Evolutionary conservation across 2,113 vertebrate species (phyloP).

Genomic region (Mormoops blainvillei): DNA sequence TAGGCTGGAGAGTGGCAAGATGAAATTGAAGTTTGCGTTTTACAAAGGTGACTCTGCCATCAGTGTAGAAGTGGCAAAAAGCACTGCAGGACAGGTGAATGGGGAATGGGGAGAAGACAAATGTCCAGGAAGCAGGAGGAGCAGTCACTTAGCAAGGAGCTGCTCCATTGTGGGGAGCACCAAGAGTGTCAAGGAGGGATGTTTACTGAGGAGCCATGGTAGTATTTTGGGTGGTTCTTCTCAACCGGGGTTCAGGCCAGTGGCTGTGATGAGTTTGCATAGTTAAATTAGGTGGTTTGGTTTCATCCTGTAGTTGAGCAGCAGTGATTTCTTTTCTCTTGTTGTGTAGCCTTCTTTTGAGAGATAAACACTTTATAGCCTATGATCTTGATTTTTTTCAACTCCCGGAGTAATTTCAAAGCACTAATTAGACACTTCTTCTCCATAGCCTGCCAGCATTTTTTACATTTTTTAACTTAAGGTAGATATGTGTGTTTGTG

Average conservation of each 20-base stretch:
- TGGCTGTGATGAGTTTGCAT: background rate
- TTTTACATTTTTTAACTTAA: background rate
- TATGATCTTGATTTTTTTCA: background rate
- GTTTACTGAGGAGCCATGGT: background rate
- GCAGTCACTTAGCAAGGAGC: background rate
- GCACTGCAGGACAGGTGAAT: background rate
- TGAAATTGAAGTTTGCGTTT: background rate
- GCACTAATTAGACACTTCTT: background rate
- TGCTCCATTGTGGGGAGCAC: background rate
- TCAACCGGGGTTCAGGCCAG: background rate
- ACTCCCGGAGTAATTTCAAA: background rate
- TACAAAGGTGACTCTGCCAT: background rate
- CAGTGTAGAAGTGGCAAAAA: background rate
- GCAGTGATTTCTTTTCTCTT: background rate
- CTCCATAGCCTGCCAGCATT: background rate
- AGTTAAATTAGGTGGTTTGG: background rate
- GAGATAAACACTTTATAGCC: background rate
- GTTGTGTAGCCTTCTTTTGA: background rate
- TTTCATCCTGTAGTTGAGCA: background rate
- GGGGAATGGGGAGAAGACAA: background rate
- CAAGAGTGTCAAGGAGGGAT: background rate
- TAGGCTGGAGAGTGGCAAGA: background rate
- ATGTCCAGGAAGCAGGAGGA: background rate
- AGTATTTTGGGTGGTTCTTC: background rate
- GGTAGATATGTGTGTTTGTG: no score